phyloP scores from a whole-genome alignment of 1,140 invertebrate genomes.

The Hyphantria cunea region DNA sequence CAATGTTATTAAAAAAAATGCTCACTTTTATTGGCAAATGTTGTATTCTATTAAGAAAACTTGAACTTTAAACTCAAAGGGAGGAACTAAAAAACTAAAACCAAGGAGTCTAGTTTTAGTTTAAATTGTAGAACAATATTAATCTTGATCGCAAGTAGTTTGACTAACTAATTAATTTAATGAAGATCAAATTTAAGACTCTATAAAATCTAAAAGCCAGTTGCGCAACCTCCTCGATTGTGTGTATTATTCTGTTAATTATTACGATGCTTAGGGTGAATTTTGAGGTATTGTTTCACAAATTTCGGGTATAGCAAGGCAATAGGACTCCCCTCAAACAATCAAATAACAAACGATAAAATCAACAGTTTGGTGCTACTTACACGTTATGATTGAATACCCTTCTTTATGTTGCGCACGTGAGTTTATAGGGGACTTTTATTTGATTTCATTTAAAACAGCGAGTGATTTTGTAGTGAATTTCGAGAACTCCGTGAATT shows the following conservation, averaged over 20 bases:
- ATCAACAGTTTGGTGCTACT: slow-evolving; percentile 49
- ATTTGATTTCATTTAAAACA: too few relatives aligned
- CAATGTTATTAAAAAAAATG: too few relatives aligned
- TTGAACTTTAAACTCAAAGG: too few relatives aligned
- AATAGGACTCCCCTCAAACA: slow-evolving; percentile 43
- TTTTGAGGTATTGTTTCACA: slow-evolving; percentile 45
- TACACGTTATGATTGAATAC: slow-evolving; percentile 47
- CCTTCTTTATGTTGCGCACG: slow-evolving; percentile 8
- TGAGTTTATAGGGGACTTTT: not conserved
- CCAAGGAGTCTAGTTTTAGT: too few relatives aligned
- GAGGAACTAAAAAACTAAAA: too few relatives aligned
- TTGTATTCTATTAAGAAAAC: too few relatives aligned
- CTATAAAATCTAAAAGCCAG: slow-evolving; percentile 21
- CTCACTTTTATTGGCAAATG: too few relatives aligned
- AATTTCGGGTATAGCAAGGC: slow-evolving; percentile 45
- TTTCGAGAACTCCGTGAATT: too few relatives aligned
- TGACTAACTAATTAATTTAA: slow-evolving; percentile 29
- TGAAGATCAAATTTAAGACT: slow-evolving; percentile 28
- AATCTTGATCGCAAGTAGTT: slow-evolving; percentile 15
- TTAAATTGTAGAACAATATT: not conserved
- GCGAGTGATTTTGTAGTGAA: too few relatives aligned
- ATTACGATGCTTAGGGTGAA: slow-evolving; percentile 25
- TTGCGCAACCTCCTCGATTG: slow-evolving; percentile 2
- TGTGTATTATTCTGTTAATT: slow-evolving; percentile 22
- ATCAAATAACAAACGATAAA: slow-evolving; percentile 47